Percentiles rank a stretch among this genome's conserved stretches.
Conservation (phyloP, 2,113 vertebrate genomes). For the Polypterus senegalus region DNA sequence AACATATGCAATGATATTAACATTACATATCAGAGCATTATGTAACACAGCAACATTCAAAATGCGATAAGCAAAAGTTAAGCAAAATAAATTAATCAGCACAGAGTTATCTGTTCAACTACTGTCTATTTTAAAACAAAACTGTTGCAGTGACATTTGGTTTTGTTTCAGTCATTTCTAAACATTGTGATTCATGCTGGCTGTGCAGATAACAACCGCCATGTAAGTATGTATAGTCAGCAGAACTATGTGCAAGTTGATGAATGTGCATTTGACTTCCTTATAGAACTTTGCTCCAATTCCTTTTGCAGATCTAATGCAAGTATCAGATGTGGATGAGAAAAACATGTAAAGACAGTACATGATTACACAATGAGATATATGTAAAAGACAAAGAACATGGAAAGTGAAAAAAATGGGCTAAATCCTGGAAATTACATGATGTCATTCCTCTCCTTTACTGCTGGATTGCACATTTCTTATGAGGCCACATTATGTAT, state of each 20-base stretch:
- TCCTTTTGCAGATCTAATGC: slow-evolving; percentile 4
- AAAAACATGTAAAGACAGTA: background rate
- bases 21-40: background rate
- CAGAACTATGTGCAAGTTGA: slow-evolving; percentile 23
- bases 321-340: background rate
- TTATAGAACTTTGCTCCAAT: slow-evolving; percentile 1
- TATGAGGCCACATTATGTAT: background rate
- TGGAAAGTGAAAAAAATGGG: background rate
- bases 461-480: background rate
- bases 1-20: background rate
- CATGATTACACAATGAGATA: background rate
- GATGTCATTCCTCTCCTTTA: background rate
- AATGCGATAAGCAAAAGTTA: background rate
- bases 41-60: background rate
- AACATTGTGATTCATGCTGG: slow-evolving; percentile 36
- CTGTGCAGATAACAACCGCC: slow-evolving; percentile 23
- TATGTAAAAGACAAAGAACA: background rate
- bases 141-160: background rate
- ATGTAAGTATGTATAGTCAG: slow-evolving; percentile 31
- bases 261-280: slow-evolving; percentile 12
- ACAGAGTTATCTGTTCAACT: background rate
- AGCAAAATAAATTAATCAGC: background rate
- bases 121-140: slow-evolving; percentile 3
- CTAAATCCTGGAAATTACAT: background rate
- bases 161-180: slow-evolving; percentile 19